Percentiles rank a stretch among this genome's conserved stretches.
Conservation (phyloP, 1,140 invertebrate species). For the Caenorhabditis remanei region DNA sequence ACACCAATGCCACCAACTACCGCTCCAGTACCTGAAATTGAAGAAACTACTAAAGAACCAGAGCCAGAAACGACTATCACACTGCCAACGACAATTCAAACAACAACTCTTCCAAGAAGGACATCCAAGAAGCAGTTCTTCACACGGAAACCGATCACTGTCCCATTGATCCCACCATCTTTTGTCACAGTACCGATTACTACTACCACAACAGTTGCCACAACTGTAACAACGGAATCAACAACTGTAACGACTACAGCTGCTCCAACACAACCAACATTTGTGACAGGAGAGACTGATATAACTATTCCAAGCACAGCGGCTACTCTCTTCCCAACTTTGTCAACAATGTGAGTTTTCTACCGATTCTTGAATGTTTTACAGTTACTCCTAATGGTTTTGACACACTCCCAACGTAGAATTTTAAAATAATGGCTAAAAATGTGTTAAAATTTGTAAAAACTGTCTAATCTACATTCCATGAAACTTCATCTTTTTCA, state of each 20-base stretch:
- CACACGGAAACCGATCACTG: conserved; percentile 25
- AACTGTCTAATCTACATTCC: background rate
- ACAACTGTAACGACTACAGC: background rate
- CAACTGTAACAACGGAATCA: conserved; percentile 56
- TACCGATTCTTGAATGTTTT: background rate
- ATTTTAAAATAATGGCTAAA: too few relatives aligned
- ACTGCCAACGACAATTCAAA: background rate
- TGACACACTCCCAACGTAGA: too few relatives aligned
- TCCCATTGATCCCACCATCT: conserved; percentile 27
- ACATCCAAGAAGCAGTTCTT: conserved; percentile 18
- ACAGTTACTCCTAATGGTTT: too few relatives aligned
- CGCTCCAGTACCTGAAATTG: background rate
- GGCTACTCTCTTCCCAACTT: background rate
- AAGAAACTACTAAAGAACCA: background rate
- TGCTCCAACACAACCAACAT: background rate
- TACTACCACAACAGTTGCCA: conserved; percentile 50
- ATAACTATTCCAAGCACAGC: background rate
- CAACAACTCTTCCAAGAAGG: background rate
- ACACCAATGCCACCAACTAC: conserved; percentile 49
- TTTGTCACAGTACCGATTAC: conserved; percentile 61
- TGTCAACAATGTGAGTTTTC: conserved; percentile 45
- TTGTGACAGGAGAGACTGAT: conserved; percentile 28
- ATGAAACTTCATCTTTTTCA: background rate
- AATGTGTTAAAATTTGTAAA: too few relatives aligned
- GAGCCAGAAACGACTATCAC: background rate